Evolutionary conservation across 2,888 invertebrate genomes (phyloP).

Genomic region (Villa cingulata): DNA sequence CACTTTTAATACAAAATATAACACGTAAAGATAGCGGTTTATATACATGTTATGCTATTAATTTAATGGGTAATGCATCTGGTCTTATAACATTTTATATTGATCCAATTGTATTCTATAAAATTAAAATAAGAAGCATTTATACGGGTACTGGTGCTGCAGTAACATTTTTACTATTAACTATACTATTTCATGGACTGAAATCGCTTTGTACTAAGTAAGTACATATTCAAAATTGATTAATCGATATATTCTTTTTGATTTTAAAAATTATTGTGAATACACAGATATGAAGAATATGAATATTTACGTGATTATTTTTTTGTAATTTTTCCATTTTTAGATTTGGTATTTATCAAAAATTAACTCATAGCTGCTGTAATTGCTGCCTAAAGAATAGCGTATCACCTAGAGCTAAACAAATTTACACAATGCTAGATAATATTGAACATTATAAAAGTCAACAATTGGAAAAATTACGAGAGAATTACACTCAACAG

Average conservation of each 20-base stretch:
- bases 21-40: constrained; percentile 69
- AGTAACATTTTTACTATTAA: constrained; percentile 61
- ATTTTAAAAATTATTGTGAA: no score
- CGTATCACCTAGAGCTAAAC: constrained; percentile 63
- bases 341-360: constrained; percentile 55
- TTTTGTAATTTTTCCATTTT: background rate
- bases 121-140: constrained; percentile 72
- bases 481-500: constrained; percentile 87
- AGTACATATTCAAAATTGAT: background rate
- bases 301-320: background rate
- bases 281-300: background rate
- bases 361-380: constrained; percentile 47
- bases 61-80: constrained; percentile 67
- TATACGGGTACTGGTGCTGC: constrained; percentile 70
- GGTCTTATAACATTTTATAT: constrained; percentile 49
- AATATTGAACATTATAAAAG: constrained; percentile 82
- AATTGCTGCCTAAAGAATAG: constrained; percentile 62
- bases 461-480: constrained; percentile 71
- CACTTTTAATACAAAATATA: constrained; percentile 55
- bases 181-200: constrained; percentile 46
- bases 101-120: constrained; percentile 72
- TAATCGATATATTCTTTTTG: no score
- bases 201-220: constrained; percentile 1
- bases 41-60: constrained; percentile 76
- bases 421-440: constrained; percentile 77